These are phyloP conservation scores for Pseudorhiza aurosa DNA, from an alignment of 30 jellyfish, hydroid and myxozoan genomes.

Conservation along the genomic window DNA sequence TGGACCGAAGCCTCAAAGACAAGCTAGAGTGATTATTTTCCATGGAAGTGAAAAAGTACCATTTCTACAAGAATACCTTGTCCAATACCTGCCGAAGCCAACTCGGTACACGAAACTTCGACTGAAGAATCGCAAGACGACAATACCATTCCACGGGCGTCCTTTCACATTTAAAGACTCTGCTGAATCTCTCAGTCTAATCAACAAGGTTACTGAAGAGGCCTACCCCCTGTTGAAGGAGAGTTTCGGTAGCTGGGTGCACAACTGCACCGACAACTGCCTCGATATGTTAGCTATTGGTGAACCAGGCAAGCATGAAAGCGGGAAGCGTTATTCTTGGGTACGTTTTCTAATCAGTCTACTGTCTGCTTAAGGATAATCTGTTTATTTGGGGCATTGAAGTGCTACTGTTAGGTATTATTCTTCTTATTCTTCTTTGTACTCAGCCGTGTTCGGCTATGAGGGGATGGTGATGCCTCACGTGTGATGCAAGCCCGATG, in stretches of 20 bases:
- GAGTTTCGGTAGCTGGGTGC: conserved; percentile 63
- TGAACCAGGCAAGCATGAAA: conserved; percentile 31
- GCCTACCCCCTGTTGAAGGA: conserved; percentile 59
- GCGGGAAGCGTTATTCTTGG: conserved; percentile 60
- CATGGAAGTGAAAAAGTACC: conserved; percentile 36
- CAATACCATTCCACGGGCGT: conserved; percentile 34
- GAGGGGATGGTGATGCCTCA: no score
- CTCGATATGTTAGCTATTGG: conserved; percentile 27
- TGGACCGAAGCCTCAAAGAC: conserved; percentile 64
- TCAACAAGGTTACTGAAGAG: conserved; percentile 3
- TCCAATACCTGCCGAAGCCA: conserved; percentile 61
- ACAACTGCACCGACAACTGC: conserved; percentile 59
- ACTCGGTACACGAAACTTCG: not conserved
- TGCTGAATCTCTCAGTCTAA: not conserved
- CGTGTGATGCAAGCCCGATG: no score
- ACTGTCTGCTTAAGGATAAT: no score
- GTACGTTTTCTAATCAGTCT: no score
- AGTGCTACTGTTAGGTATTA: no score
- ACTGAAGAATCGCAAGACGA: conserved; percentile 20
- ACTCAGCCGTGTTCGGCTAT: no score
- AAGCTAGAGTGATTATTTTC: conserved; percentile 58
- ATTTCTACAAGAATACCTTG: conserved; percentile 56
- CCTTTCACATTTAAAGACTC: conserved; percentile 44
- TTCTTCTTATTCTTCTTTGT: no score
- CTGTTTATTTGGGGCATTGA: no score